Conservation (phyloP, 2,113 vertebrate genomes). For the Chrysochloris asiatica region DNA sequence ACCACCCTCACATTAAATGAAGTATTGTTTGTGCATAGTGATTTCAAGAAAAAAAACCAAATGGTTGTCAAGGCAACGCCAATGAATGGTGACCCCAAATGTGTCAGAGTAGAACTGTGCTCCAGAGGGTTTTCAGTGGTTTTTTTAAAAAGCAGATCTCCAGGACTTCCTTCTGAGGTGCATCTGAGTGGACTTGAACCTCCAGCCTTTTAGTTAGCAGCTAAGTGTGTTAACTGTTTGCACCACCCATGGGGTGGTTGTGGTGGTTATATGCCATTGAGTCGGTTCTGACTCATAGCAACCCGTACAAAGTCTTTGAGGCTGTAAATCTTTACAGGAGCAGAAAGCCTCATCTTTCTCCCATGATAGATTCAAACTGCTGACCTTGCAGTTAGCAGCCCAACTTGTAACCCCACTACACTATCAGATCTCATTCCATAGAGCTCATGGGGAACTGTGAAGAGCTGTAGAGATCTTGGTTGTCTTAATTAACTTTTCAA, state of each 20-base stretch:
- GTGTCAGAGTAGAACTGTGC: not conserved
- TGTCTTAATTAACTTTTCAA: not conserved
- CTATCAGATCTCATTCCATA: no score
- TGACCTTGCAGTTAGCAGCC: no score
- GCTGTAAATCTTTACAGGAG: no score
- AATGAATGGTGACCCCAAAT: not conserved
- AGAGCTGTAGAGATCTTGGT: not conserved
- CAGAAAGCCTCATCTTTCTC: no score
- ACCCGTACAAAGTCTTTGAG: no score
- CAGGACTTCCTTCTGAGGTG: not conserved
- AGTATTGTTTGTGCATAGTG: not conserved
- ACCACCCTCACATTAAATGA: not conserved
- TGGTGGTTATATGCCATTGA: no score
- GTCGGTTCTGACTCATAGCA: no score
- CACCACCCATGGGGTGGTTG: not conserved
- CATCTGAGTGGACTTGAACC: not conserved
- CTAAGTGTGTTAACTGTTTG: not conserved
- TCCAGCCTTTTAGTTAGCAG: not conserved
- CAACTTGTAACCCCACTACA: no score
- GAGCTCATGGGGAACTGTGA: not conserved
- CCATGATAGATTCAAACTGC: no score
- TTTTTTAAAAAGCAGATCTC: not conserved
- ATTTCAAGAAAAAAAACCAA: no score
- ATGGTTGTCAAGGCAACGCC: accelerated
- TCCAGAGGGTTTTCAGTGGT: not conserved